Percentiles rank a stretch among this genome's conserved stretches.
Conservation (phyloP, 2,888 invertebrate species). For the Crocallis elinguaria region DNA sequence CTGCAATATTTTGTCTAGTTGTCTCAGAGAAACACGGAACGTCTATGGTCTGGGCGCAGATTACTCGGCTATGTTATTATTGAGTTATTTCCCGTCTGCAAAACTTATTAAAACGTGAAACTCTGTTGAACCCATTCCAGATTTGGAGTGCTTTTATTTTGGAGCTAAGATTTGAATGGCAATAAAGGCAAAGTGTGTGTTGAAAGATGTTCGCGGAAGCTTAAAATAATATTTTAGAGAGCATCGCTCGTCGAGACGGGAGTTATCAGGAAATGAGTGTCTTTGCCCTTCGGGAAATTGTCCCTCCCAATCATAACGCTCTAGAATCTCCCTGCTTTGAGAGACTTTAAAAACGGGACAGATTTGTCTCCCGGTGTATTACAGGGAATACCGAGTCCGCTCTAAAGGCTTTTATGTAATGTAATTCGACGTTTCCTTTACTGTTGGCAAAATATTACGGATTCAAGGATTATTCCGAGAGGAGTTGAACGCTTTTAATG, state of each 20-base stretch:
- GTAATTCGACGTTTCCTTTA: constrained; percentile 40
- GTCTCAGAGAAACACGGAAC: constrained; percentile 16
- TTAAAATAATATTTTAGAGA: constrained; percentile 78
- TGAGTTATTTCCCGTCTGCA: constrained; percentile 34
- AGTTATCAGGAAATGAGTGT: constrained; percentile 76
- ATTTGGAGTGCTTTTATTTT: constrained; percentile 30
- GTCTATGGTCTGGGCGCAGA: constrained; percentile 2
- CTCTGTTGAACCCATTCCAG: constrained; percentile 23
- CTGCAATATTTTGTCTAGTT: constrained; percentile 14
- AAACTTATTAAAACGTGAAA: constrained; percentile 28
- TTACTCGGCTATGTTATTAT: constrained; percentile 28
- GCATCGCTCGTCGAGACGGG: constrained; percentile 60
- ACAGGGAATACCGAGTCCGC: constrained; percentile 56
- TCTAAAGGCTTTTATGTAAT: constrained; percentile 44
- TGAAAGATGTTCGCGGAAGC: constrained; percentile 75
- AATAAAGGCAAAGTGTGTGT: constrained; percentile 65
- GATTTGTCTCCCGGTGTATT: constrained; percentile 71
- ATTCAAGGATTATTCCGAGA: constrained; percentile 23
- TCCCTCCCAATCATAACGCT: constrained; percentile 79
- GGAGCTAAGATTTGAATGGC: constrained; percentile 31
- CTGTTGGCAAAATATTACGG: constrained; percentile 32
- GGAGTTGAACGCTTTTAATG: constrained; percentile 18
- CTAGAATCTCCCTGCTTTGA: constrained; percentile 71
- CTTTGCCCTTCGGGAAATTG: constrained; percentile 81
- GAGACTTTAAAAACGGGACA: constrained; percentile 73